Percentiles rank a stretch among this genome's conserved stretches.
Conservation (phyloP, 2,888 invertebrate species). For the Siphlonurus alternatus region DNA sequence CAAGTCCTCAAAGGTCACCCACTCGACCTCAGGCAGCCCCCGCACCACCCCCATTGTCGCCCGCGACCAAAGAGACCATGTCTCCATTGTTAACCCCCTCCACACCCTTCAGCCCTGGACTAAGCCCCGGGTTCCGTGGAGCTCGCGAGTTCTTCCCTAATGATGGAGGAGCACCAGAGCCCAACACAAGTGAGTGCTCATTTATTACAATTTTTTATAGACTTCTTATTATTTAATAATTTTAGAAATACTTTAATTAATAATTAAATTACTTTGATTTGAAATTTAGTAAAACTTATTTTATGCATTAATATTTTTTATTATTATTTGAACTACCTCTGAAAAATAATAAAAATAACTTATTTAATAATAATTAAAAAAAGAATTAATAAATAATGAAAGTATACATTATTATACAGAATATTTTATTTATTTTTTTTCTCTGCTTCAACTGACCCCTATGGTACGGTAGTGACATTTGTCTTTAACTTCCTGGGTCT, state of each 20-base stretch:
- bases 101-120: conserved; percentile 27
- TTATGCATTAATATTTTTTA: no score
- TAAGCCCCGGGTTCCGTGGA: conserved; percentile 16
- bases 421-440: no score
- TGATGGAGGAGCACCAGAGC: conserved; percentile 50
- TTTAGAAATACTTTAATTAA: not conserved
- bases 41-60: conserved; percentile 26
- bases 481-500: no score
- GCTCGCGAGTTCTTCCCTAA: conserved; percentile 61
- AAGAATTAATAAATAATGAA: no score
- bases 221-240: conserved; percentile 32
- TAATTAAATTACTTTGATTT: not conserved
- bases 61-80: conserved; percentile 20
- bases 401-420: no score
- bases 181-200: conserved; percentile 63
- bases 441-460: no score
- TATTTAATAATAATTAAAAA: no score
- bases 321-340: no score
- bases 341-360: no score
- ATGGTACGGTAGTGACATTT: no score
- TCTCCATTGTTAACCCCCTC: not conserved
- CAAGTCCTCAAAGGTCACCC: not conserved
- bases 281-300: no score
- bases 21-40: conserved; percentile 31
- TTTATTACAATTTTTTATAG: not conserved